Evolutionary conservation across 2,888 invertebrate genomes (phyloP).

Genomic region (Shargacucullia verbasci): DNA sequence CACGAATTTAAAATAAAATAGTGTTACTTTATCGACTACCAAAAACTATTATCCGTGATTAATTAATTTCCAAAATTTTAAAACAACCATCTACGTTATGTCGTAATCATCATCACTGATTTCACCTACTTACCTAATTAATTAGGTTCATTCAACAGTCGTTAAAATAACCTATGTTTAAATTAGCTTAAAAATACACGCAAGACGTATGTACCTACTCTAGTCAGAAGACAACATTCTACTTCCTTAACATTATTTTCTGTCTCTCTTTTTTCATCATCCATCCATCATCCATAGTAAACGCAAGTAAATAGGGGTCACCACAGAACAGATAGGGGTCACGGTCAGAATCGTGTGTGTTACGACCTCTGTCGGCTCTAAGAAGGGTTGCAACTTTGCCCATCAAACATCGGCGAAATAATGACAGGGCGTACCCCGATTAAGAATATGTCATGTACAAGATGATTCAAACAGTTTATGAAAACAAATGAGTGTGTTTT

Average conservation of each 20-base stretch:
- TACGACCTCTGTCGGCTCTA: constrained; percentile 17
- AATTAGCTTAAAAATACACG: background rate
- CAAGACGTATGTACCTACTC: constrained; percentile 6
- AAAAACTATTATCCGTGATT: no score
- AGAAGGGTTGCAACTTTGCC: constrained; percentile 19
- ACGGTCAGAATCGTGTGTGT: constrained; percentile 21
- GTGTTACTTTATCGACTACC: no score
- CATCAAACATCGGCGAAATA: constrained; percentile 16
- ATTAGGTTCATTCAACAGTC: no score
- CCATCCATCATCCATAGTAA: constrained; percentile 2
- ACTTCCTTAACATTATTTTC: constrained; percentile 24
- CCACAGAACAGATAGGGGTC: constrained; percentile 30
- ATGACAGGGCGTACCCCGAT: constrained; percentile 10
- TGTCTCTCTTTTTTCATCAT: constrained; percentile 14
- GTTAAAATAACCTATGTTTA: background rate
- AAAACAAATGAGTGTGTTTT: no score
- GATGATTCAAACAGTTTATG: no score
- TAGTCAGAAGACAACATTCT: constrained; percentile 16
- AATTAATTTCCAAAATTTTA: no score
- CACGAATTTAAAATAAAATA: no score
- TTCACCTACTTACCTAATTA: no score
- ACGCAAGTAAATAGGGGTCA: constrained; percentile 24
- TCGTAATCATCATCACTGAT: no score
- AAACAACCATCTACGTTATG: no score
- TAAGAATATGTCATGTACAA: constrained; percentile 14